Evolutionary conservation across 2,113 vertebrate genomes (phyloP), one percentile per base, ranked within the genome.

Genomic region (Mus pahari): DNA sequence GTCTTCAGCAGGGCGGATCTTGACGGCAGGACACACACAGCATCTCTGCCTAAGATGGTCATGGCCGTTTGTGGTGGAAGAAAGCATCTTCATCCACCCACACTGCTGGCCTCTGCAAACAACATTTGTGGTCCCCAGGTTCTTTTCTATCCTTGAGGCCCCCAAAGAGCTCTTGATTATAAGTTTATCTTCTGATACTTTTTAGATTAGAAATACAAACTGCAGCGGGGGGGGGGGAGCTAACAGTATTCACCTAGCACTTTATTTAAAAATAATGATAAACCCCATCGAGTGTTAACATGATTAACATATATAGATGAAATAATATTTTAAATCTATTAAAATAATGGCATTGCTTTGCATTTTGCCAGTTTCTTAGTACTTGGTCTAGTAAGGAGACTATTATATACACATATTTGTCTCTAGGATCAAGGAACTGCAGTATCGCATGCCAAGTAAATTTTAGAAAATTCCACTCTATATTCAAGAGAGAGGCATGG

Each of bases 271-370:
- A 77, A 88, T 42, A 83, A 55, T n/a, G 62, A 90, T 79, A 70
- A 90, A 92, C 66, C 36, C 31, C 16, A 53, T 36, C 45, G 48
- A 77, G 53, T 82, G 36, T 89, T 95, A 90, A 78, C 48, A 87
- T 6, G 83, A 91, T 77, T 83, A 78, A 82, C 50, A 90, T 66
- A n/a, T 17, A 93, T 96, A 58, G 31, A 86, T 94, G 33, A 96
- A 93, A 81, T 53, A 36, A 42, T 66, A 71, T 74, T 95, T 88
- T 50, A 70, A 94, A 4, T 74, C 11, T 22, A 91, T 68, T 91
- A 58, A 62, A 83, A 75, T 42, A 55, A n/a, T 91, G 68, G 4
- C 11, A 33, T 39, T 75, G 22, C 74, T 90, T 95, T 84, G 87
- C 26, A 75, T 91, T 93, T 94, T 91, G 19, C 0, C 39, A 92